Evolutionary conservation across 2,888 invertebrate species (phyloP), one percentile per base, ranked within the genome.

Genomic region (Hololepta plana): DNA sequence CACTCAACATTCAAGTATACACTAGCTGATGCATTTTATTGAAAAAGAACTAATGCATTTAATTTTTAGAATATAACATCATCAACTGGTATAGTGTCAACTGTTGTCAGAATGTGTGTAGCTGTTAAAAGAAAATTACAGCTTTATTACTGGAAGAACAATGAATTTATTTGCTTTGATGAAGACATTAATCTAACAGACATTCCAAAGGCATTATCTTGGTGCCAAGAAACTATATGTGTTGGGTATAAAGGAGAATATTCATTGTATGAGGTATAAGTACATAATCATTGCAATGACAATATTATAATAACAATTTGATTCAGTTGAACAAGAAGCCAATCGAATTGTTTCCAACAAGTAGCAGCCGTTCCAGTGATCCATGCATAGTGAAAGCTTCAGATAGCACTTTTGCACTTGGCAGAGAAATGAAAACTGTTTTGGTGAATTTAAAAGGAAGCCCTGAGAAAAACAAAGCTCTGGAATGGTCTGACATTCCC

Each of bases 201-300:
- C 53, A 64, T 76, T 10, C 87, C 88, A 1, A 72, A 71, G 43
- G 68, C 76, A 1, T 60, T 90, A 45, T 67, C 72, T 2, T 88
- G 84, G 85, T 75, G 79, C 29, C 67, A 73, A 36, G 75, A 85
- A 47, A 71, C 75, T n/a, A 62, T 90, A 11, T 85, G 82, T 51
- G 71, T 90, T 26, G 90, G 88, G 2, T 85, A 79, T 50, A 80
- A 77, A 48, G 70, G 74, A 30, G 85, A 84, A 53, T 84, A 84
- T 46, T 70, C 67, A 28, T 54, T 80, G 20, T 71, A 75, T 45
- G 67, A 73, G 63, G 80, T 81, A 57, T 12, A 34, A 11, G 34
- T 35, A 29, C 34, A 39, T 27, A 22, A 27, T 12, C n/a, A 8
- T 17, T 17, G 7, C 17, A 8, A 7, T 17, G n/a, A 17, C 17